A percentile compares a stretch with the other conserved stretches of the same genome.
Conservation (phyloP, 2,888 invertebrate genomes). For the Caenorhabditis macrosperma region DNA sequence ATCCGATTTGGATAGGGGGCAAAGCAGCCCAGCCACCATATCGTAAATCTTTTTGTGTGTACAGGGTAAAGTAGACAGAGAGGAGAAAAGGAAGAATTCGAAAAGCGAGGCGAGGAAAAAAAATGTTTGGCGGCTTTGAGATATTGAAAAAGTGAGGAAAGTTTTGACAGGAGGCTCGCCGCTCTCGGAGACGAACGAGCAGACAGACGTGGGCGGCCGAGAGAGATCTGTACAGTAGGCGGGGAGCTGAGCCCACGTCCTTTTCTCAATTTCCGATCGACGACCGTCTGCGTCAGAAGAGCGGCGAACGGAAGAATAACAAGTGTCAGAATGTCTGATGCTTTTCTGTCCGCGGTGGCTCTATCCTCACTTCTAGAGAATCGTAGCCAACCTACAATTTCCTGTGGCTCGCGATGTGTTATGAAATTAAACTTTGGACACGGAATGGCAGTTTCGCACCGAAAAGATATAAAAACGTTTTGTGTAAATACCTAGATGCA, state of each 20-base stretch:
- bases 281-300: background rate
- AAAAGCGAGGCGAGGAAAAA: slow-evolving; percentile 5
- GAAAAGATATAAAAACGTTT: slow-evolving; percentile 23
- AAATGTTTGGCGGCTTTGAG: slow-evolving; percentile 2
- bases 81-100: slow-evolving; percentile 15
- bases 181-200: background rate
- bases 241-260: background rate
- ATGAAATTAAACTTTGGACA: slow-evolving; percentile 44
- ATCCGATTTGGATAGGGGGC: slow-evolving; percentile 39
- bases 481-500: slow-evolving; percentile 35
- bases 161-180: slow-evolving; percentile 43
- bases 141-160: slow-evolving; percentile 5
- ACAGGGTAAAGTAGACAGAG: too few relatives aligned
- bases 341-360: too few relatives aligned
- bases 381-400: slow-evolving; percentile 27
- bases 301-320: background rate
- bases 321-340: slow-evolving; percentile 8
- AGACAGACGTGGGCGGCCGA: slow-evolving; percentile 6
- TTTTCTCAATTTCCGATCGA: background rate
- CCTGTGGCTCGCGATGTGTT: background rate
- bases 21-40: slow-evolving; percentile 45
- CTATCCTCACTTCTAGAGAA: background rate
- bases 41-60: slow-evolving; percentile 58
- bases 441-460: slow-evolving; percentile 30
- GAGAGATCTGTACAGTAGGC: background rate